Percentiles rank a stretch among this genome's conserved stretches.
Conservation (phyloP, 2,113 vertebrate species). For the Pantherophis guttatus region DNA sequence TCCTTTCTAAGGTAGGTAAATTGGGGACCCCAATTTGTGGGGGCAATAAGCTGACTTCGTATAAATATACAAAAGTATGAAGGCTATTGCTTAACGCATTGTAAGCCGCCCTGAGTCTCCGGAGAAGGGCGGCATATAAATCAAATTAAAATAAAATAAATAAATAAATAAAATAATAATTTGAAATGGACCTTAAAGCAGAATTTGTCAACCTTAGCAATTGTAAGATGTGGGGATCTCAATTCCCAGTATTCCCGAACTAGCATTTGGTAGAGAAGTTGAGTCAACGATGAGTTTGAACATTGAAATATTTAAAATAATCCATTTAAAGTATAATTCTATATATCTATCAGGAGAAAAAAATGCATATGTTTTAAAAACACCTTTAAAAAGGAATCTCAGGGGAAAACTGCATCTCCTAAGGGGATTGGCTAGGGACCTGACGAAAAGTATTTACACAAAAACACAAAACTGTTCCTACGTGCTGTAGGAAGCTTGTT, state of each 20-base stretch:
- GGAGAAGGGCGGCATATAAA: too few species aligned
- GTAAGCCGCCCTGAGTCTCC: too few species aligned
- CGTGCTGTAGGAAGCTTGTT: neutral
- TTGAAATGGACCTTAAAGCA: neutral
- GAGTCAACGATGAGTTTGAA: neutral
- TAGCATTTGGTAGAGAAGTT: neutral
- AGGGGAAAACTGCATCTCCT: neutral
- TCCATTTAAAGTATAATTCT: neutral
- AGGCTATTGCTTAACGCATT: too few species aligned
- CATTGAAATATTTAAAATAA: neutral
- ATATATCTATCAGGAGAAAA: neutral
- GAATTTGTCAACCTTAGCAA: neutral
- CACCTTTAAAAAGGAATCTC: neutral
- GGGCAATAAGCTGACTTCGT: too few species aligned
- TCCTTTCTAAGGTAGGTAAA: too few species aligned
- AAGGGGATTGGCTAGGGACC: neutral
- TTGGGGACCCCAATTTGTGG: too few species aligned
- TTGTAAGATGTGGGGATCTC: neutral
- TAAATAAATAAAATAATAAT: neutral
- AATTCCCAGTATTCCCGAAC: neutral
- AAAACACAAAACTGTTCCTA: neutral
- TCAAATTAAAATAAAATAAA: too few species aligned
- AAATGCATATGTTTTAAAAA: neutral
- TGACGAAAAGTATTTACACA: neutral
- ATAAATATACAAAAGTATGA: too few species aligned